phyloP scores from a whole-genome alignment of 2,113 vertebrate genomes.

The Equus przewalskii region DNA sequence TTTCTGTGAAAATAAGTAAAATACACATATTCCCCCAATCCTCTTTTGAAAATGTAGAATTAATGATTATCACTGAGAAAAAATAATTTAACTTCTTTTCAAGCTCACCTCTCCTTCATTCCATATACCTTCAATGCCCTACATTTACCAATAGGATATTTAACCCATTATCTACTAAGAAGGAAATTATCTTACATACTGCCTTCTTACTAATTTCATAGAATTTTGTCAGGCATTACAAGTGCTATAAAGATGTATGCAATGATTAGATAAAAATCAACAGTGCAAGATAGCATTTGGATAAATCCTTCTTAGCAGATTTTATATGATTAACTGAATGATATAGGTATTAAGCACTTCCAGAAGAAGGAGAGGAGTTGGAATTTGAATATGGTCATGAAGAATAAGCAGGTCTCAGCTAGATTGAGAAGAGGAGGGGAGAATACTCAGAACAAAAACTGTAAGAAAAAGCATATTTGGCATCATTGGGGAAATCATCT shows the following conservation, averaged over 20 bases:
- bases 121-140: neutral
- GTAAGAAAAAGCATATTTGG: neutral
- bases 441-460: neutral
- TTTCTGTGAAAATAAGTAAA: neutral
- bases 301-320: neutral
- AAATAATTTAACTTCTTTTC: neutral
- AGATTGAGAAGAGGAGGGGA: neutral
- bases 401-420: neutral
- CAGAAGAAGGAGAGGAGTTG: neutral
- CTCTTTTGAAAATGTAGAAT: neutral
- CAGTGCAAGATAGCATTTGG: neutral
- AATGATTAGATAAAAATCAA: neutral
- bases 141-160: neutral
- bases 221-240: neutral
- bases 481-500: neutral
- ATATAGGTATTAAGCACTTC: neutral
- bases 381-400: neutral
- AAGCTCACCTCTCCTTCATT: fast-evolving
- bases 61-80: neutral
- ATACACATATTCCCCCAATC: neutral
- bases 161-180: neutral
- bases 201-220: neutral
- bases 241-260: neutral
- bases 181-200: neutral
- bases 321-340: fast-evolving